These are phyloP conservation scores for Notothenia coriiceps DNA, from an alignment of 2,113 vertebrate genomes.

Conservation along the genomic window DNA sequence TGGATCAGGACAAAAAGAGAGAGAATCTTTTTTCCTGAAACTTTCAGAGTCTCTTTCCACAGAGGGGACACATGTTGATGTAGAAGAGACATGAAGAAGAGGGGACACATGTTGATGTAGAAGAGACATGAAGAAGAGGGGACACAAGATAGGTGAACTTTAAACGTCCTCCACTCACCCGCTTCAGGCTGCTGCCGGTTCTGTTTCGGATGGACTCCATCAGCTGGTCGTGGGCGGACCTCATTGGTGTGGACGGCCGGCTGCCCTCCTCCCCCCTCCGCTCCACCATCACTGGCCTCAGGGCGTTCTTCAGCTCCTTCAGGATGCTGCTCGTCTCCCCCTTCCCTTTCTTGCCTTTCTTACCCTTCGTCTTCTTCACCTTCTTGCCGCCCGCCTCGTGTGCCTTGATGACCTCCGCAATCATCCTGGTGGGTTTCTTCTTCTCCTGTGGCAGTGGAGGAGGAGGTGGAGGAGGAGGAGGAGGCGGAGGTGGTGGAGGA, in stretches of 20 bases:
- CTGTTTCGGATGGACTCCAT: constrained; percentile 94
- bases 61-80: too few relatives aligned
- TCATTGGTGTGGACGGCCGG: constrained; percentile 92
- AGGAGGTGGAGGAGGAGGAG: too few relatives aligned
- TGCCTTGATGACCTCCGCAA: constrained; percentile 93
- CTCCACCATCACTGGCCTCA: constrained; percentile 89
- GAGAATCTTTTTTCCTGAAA: too few relatives aligned
- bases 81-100: too few relatives aligned
- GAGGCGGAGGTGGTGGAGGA: constrained; percentile 70
- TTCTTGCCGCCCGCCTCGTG: constrained; percentile 88
- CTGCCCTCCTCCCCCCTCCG: constrained; percentile 88
- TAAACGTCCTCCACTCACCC: constrained; percentile 81
- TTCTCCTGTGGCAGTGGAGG: constrained; percentile 71
- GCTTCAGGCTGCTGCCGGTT: constrained; percentile 86
- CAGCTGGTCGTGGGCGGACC: constrained; percentile 92
- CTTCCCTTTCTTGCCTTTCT: constrained; percentile 81
- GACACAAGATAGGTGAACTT: too few relatives aligned
- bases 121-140: too few relatives aligned
- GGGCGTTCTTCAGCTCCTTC: constrained; percentile 93
- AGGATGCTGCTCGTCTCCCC: constrained; percentile 86
- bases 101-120: too few relatives aligned
- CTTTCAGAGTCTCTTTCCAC: too few relatives aligned
- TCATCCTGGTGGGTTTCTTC: constrained; percentile 90
- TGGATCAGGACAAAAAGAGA: too few relatives aligned
- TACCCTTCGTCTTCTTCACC: constrained; percentile 85